Evolutionary conservation across 2,888 invertebrate species (phyloP).

Genomic region (Ormyrus labotus): DNA sequence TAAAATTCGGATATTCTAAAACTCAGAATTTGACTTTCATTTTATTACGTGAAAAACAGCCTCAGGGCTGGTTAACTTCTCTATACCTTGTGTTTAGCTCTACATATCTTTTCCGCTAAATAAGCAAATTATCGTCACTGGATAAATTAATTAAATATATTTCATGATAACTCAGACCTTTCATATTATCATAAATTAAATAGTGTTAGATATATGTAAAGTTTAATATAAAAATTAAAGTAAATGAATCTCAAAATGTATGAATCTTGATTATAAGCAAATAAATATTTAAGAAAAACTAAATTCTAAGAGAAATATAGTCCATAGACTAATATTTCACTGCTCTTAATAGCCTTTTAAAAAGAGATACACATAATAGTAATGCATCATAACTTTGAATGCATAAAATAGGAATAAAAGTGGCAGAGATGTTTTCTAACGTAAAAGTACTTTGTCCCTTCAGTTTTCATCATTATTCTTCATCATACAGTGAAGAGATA

Average conservation of each 20-base stretch:
- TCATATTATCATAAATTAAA: constrained; percentile 28
- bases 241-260: background rate
- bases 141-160: constrained; percentile 9
- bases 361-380: constrained; percentile 19
- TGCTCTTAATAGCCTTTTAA: background rate
- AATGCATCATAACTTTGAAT: constrained; percentile 45
- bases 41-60: constrained; percentile 44
- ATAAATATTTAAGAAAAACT: constrained; percentile 38
- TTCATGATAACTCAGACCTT: background rate
- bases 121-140: constrained; percentile 11
- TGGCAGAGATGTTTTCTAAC: constrained; percentile 62
- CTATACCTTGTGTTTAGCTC: constrained; percentile 58
- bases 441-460: constrained; percentile 56
- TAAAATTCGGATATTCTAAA: constrained; percentile 43
- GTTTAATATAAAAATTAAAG: constrained; percentile 1
- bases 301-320: constrained; percentile 25
- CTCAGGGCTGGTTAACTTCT: constrained; percentile 45
- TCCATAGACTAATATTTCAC: constrained; percentile 24
- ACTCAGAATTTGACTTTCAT: constrained; percentile 49
- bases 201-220: background rate
- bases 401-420: constrained; percentile 38
- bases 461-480: constrained; percentile 58
- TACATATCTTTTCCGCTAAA: constrained; percentile 30
- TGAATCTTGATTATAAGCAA: constrained; percentile 10
- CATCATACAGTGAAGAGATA: constrained; percentile 62